Percentiles rank a stretch among this genome's conserved stretches.
These are phyloP conservation scores for Lasioglossum leucozonium DNA, from an alignment of 2,888 invertebrate species.

Conservation along the genomic window DNA sequence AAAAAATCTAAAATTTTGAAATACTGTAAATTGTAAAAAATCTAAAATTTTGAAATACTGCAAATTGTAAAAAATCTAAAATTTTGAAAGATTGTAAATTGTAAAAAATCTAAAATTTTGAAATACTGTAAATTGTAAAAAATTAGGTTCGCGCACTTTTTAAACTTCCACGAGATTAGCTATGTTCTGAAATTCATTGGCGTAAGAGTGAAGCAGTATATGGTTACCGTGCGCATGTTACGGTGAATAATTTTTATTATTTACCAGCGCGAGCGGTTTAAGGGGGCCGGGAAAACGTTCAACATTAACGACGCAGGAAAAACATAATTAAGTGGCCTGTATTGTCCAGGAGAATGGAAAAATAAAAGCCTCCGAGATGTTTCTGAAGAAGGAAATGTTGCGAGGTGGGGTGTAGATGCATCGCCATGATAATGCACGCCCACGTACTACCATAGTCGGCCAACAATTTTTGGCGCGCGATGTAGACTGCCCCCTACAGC, in stretches of 20 bases:
- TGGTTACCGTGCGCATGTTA: not conserved
- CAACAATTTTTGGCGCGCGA: not conserved
- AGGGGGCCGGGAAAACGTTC: not conserved
- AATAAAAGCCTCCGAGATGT: not conserved
- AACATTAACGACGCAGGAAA: conserved; percentile 5
- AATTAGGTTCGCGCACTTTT: not conserved
- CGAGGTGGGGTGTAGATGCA: conserved; percentile 3
- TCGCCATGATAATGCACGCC: not conserved
- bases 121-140: too few relatives aligned
- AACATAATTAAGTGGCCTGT: conserved; percentile 19
- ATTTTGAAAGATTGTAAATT: too few relatives aligned
- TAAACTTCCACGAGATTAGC: not conserved
- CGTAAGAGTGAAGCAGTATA: not conserved
- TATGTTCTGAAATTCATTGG: not conserved
- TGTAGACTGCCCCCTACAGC: not conserved
- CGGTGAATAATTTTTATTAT: not conserved
- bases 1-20: too few relatives aligned
- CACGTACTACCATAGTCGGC: conserved; percentile 9
- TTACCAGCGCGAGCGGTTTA: not conserved
- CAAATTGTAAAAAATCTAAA: too few relatives aligned
- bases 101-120: too few relatives aligned
- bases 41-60: too few relatives aligned
- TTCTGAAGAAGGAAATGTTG: conserved; percentile 8
- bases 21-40: too few relatives aligned
- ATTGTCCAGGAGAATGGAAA: conserved; percentile 9